Conservation (phyloP, 2,113 vertebrate species). For the Anarrhichthys ocellatus region DNA sequence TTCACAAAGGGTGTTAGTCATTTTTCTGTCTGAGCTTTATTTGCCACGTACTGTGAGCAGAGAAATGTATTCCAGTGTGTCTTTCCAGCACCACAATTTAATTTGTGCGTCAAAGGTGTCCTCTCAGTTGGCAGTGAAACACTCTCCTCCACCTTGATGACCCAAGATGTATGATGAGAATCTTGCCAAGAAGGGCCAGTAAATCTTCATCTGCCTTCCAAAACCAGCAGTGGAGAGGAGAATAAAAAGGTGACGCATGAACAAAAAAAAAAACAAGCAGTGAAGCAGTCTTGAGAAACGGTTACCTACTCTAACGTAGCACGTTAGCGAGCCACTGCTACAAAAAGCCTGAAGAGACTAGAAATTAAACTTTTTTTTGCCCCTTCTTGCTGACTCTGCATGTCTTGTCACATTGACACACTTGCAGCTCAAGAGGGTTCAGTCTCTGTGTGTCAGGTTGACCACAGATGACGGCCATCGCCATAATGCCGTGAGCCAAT, state of each 20-base stretch:
- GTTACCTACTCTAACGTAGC: not conserved
- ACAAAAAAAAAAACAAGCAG: not conserved
- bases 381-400: slow-evolving; percentile 43
- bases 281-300: not conserved
- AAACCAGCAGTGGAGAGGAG: not conserved
- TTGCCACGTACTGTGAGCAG: not conserved
- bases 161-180: slow-evolving; percentile 25
- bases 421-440: not conserved
- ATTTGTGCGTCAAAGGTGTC: slow-evolving; percentile 16
- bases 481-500: not conserved
- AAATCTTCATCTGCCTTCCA: not conserved
- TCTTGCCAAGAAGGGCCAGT: slow-evolving; percentile 24
- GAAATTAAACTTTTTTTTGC: not conserved
- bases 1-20: not conserved
- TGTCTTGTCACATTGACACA: slow-evolving; percentile 6
- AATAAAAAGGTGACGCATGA: not conserved
- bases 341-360: slow-evolving; percentile 20
- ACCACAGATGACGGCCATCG: not conserved
- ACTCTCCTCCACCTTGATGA: slow-evolving; percentile 22
- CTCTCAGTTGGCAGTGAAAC: slow-evolving; percentile 38
- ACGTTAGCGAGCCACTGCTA: slow-evolving; percentile 12
- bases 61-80: slow-evolving; percentile 16
- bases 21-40: not conserved
- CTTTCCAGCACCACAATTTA: slow-evolving; percentile 17
- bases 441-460: not conserved